Evolutionary conservation across 2,113 vertebrate genomes (phyloP).

Genomic region (Ceyx melanurus): DNA sequence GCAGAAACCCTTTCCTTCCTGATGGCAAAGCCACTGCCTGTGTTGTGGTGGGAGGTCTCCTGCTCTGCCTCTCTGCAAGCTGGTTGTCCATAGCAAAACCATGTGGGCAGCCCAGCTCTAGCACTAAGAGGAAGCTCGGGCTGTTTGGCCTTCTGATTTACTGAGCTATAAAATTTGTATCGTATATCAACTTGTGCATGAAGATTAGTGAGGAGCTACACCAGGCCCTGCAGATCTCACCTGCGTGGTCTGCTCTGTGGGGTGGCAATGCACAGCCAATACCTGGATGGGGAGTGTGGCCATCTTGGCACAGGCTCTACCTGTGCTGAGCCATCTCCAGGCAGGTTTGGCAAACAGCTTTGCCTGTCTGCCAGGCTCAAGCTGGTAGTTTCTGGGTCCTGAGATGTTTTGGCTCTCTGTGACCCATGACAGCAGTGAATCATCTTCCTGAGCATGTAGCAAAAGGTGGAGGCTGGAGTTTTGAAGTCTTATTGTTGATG

Average conservation of each 20-base stretch:
- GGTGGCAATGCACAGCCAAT: not conserved
- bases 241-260: fast-evolving
- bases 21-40: not conserved
- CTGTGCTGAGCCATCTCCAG: not conserved
- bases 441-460: not conserved
- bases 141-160: not conserved
- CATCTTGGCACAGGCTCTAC: not conserved
- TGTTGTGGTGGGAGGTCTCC: not conserved
- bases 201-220: not conserved
- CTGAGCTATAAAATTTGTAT: not conserved
- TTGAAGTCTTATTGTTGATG: not conserved
- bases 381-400: not conserved
- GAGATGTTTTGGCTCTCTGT: not conserved
- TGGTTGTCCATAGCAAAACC: not conserved
- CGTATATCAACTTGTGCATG: not conserved
- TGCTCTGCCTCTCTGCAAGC: not conserved
- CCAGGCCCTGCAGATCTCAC: not conserved
- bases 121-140: not conserved
- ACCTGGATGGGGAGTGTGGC: not conserved
- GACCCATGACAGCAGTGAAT: not conserved
- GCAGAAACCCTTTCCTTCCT: not conserved
- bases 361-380: not conserved
- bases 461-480: not conserved
- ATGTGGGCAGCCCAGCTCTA: not conserved
- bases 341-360: not conserved